Percentiles rank a stretch among this genome's conserved stretches.
phyloP scores from a whole-genome alignment of 2,797 vertebrate species.

The Ptychobarbus kaznakovi region DNA sequence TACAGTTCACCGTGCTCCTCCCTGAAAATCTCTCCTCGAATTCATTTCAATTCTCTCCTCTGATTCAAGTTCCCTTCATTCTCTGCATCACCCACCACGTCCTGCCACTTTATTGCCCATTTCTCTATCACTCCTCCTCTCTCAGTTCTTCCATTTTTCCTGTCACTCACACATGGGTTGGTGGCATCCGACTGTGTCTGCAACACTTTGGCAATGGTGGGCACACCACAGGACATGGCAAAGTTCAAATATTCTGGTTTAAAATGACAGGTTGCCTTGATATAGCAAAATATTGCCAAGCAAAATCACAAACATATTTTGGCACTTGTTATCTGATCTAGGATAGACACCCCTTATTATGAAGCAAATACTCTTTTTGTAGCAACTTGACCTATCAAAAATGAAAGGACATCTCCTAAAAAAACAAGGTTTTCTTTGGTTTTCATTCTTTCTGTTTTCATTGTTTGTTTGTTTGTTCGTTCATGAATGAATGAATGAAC shows the following conservation, averaged over 20 bases:
- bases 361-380: background rate
- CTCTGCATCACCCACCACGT: constrained; percentile 11
- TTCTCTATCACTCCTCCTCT: constrained; percentile 27
- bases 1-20: background rate
- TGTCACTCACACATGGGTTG: constrained; percentile 21
- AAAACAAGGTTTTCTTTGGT: background rate
- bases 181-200: constrained; percentile 10
- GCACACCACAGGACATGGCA: background rate
- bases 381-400: background rate
- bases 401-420: background rate
- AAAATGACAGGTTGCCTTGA: constrained; percentile 15
- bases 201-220: constrained; percentile 8
- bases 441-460: background rate
- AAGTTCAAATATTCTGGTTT: background rate
- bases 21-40: constrained; percentile 22
- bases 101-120: constrained; percentile 28
- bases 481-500: background rate
- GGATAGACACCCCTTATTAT: background rate
- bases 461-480: background rate
- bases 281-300: background rate
- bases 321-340: background rate
- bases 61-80: constrained; percentile 27
- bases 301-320: background rate
- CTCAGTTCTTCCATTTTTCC: constrained; percentile 25
- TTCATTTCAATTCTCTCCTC: constrained; percentile 32